Evolutionary conservation across 2,113 vertebrate species (phyloP), one percentile per base, ranked within the genome.

Genomic region (Verasper variegatus): DNA sequence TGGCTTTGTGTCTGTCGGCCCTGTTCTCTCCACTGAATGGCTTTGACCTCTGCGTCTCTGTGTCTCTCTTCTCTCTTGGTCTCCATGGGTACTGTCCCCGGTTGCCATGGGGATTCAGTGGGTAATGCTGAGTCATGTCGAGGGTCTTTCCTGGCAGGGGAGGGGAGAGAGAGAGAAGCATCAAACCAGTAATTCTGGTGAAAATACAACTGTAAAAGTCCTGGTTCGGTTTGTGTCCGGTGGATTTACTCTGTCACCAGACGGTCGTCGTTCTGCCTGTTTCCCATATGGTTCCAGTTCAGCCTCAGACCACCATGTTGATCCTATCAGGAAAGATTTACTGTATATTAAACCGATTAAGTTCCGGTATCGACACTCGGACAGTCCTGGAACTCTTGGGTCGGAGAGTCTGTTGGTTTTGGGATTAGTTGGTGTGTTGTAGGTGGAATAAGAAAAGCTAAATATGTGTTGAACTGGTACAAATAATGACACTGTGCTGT

Each of bases 71-170:
- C 26, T 71, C 35, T 85, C 66, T 81, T 71, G 64, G 75, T 92
- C 68, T 86, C 86, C 65, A 89, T 90, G 69, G 78, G 56, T 62
- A 79, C 84, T 69, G 71, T 78, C 58, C 68, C 70, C 40, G 23
- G 86, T 90, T 79, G 74, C 76, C 78, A 76, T 82, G 78, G 89
- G 64, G 80, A 86, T 52, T 78, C 55, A 63, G 71, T 65, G 11
- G 23, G 47, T 66, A 83, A 86, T 0, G 51, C 86, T 91, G 90
- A 92, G 76, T 92, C 77, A 89, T 82, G 76, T 82, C 26, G 61
- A 49, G 67, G 49, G 69, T 71, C 64, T 82, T 42, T 42, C 20
- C 49, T 75, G 27, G 67, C 61, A 7, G 5, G 31, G 64, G 66
- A 10, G 51, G 51, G 18, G 5, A n/a, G 18, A 77, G 51, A 65